These are phyloP conservation scores for Aculops lycopersici DNA, from an alignment of 1,140 invertebrate genomes.

Conservation along the genomic window DNA sequence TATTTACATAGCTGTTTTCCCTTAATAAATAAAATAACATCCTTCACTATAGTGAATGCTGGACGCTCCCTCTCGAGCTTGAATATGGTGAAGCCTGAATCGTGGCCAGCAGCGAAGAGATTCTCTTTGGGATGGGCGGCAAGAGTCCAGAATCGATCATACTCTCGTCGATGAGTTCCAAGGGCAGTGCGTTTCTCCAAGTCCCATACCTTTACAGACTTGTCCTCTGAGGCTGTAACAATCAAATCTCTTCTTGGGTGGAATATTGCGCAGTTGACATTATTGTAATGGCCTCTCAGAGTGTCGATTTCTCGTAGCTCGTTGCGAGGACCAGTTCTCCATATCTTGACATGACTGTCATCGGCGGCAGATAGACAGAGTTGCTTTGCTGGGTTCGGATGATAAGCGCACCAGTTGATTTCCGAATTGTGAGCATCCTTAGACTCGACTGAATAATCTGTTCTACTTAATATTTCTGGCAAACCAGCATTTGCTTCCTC, in stretches of 20 bases:
- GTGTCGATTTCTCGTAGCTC: slow-evolving; percentile 94
- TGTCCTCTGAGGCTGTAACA: slow-evolving; percentile 87
- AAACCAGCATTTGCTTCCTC: slow-evolving; percentile 48
- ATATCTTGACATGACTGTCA: slow-evolving; percentile 84
- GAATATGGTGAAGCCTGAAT: slow-evolving; percentile 57
- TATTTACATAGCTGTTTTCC: slow-evolving; percentile 59
- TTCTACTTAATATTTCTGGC: slow-evolving; percentile 64
- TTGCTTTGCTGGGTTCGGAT: slow-evolving; percentile 52
- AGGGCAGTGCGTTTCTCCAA: slow-evolving; percentile 87
- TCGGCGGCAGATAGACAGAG: slow-evolving; percentile 88
- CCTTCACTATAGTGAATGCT: slow-evolving; percentile 68
- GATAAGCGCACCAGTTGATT: slow-evolving; percentile 93
- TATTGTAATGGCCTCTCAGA: slow-evolving; percentile 93
- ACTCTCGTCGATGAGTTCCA: slow-evolving; percentile 71
- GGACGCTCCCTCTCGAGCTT: slow-evolving; percentile 77
- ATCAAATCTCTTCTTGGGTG: slow-evolving; percentile 89
- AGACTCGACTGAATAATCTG: slow-evolving; percentile 88
- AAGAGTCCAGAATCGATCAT: slow-evolving; percentile 87
- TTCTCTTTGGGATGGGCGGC: slow-evolving; percentile 40
- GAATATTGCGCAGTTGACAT: slow-evolving; percentile 88
- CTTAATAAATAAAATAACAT: slow-evolving; percentile 82
- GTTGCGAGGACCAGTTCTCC: slow-evolving; percentile 90
- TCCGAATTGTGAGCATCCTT: slow-evolving; percentile 85
- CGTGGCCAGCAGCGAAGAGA: slow-evolving; percentile 67
- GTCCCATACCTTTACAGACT: slow-evolving; percentile 92